Evolutionary conservation across 2,888 invertebrate genomes (phyloP), one percentile per base, ranked within the genome.

Genomic region (Heterodera filipjevi): DNA sequence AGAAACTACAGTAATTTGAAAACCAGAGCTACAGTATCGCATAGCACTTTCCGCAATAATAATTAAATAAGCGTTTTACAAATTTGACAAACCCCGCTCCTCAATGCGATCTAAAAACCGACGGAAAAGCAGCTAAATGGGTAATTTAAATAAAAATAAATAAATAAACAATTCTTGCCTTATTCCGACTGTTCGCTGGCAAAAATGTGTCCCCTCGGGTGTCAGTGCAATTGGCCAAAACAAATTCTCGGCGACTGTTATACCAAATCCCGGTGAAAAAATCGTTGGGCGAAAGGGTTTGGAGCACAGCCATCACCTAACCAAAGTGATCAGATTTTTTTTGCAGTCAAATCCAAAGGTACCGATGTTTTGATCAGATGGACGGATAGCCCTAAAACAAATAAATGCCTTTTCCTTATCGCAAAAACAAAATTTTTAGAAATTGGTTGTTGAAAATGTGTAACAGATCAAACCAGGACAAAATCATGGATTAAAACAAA

Each of bases 171-270:
- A 71, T 35, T 35, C n/a, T 75, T 75, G 32, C 75, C 32, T 89
- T 89, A 77, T 89, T 89, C 30, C 85, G 79, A 5, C 88, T 86
- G 0, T 88, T 89, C 1, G 89, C 89, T 27, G 86, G 89, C 22
- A 88, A 77, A 80, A 89, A 88, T 19, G 84, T 83, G 68, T 81
- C 77, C 71, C 83, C 84, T 59, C 44, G 32, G 27, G 30, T 27
- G 70, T 79, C 77, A 3, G 66, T 64, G 64, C 84, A 84, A 66
- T 77, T 49, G 30, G 59, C 70, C 71, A 85, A 53, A 44, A 85
- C 82, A 27, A 71, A 71, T 19, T 82, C 85, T 30, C 75, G 46
- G 33, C 71, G 72, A 44, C 81, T 83, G 80, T 86, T 85, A 76
- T 84, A 86, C 85, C 85, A 86, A 33, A 86, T 77, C 14, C 85